Base-by-base conservation (phyloP, 1,140 invertebrate genomes). In the Trichogramma pretiosum region DNA sequence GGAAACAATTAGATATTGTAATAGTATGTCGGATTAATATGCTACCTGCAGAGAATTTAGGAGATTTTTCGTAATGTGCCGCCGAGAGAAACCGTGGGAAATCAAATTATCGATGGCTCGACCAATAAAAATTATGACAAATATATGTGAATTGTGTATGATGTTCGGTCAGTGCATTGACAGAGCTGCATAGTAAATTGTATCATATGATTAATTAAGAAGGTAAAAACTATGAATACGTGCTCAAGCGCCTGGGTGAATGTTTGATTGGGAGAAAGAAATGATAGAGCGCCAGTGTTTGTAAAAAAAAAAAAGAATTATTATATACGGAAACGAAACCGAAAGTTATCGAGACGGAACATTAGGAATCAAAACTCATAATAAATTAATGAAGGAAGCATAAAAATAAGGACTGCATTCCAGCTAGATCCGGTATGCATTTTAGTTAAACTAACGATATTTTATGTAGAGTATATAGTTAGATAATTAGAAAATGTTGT, bases 391-490 rank as follows among this genome's bases (percentile, higher is more conserved):
- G 34, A 33, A 45, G 13, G 37, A 51, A 58, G 59, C 63, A 68
- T 70, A 58, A 64, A 65, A 64, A 65, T 65, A 52, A 67, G 59
- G 65, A 56, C 63, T 62, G 70, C 67, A 71, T 72, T 72, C 67
- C 67, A 72, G 68, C 63, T 65, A 60, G 65, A 65, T 65, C 60
- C 62, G 65, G 64, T 60, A 64, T 59, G 61, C 65, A 65, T 72
- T 72, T 71, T 68, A 71, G 67, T 71, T 68, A 65, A 64, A 69
- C 66, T 68, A 71, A 69, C 67, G 57, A 70, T 71, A 72, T 70
- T 72, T 70, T 71, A 68, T 72, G 70, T 70, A 72, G 65, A 68
- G 63, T 69, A 70, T 72, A 72, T 70, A 70, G 64, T 67, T 70
- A 71, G 64, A 67, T 48, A 65, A 69, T 72, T 72, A 69, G 65